Evolutionary conservation across 2,888 invertebrate genomes (phyloP).

Genomic region (Nudaria mundana): DNA sequence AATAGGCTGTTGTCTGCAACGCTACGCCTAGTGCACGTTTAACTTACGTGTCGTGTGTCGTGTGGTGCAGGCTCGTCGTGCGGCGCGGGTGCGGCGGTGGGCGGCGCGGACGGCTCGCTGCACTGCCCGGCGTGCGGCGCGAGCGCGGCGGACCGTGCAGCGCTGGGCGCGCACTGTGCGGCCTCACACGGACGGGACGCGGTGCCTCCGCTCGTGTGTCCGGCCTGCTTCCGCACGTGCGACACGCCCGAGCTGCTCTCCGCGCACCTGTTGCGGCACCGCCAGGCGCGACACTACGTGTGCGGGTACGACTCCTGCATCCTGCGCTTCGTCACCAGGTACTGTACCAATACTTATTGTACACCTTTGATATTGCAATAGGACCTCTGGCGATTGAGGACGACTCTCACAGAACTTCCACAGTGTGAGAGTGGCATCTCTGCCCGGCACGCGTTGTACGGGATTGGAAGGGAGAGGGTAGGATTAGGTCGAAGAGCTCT

Average conservation of each 20-base stretch:
- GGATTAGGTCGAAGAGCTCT: too few species aligned
- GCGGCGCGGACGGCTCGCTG: slow-evolving; percentile 36
- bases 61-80: slow-evolving; percentile 21
- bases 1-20: too few species aligned
- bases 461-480: too few species aligned
- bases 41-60: too few species aligned
- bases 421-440: too few species aligned
- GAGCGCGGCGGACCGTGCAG: slow-evolving; percentile 29
- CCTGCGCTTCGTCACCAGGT: slow-evolving; percentile 63
- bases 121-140: slow-evolving; percentile 24
- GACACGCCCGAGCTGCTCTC: slow-evolving; percentile 38
- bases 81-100: slow-evolving; percentile 13
- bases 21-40: too few species aligned
- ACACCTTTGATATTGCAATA: too few species aligned
- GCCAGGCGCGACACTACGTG: slow-evolving; percentile 59
- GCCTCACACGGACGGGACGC: slow-evolving; percentile 25
- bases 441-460: too few species aligned
- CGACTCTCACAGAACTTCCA: too few species aligned
- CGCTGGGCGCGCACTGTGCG: slow-evolving; percentile 36
- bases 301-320: slow-evolving; percentile 71
- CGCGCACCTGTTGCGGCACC: slow-evolving; percentile 58
- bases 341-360: neutral
- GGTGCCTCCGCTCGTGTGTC: slow-evolving; percentile 43
- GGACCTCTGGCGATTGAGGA: too few species aligned
- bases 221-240: slow-evolving; percentile 44